These are phyloP conservation scores for Leptonema lineaticorne DNA, from an alignment of 1,140 invertebrate species.

Conservation along the genomic window DNA sequence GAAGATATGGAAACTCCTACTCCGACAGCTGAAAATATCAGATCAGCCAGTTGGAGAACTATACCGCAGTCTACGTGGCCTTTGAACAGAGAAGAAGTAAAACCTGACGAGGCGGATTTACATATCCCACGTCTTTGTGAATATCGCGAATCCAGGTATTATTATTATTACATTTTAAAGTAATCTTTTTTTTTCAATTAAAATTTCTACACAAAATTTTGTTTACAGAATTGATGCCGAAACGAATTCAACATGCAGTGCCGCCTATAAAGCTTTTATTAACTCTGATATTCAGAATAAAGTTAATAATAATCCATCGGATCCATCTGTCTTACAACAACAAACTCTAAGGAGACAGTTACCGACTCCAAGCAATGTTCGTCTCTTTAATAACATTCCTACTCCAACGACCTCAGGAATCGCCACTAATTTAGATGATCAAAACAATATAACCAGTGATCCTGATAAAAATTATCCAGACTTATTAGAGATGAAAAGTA, in stretches of 20 bases:
- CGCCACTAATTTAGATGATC: slow-evolving; percentile 52
- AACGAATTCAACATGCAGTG: slow-evolving; percentile 50
- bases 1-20: slow-evolving; percentile 50
- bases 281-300: slow-evolving; percentile 53
- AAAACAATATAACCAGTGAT: slow-evolving; percentile 59
- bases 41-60: slow-evolving; percentile 43
- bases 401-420: slow-evolving; percentile 44
- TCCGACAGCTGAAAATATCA: slow-evolving; percentile 47
- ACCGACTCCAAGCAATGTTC: slow-evolving; percentile 50
- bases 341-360: slow-evolving; percentile 17
- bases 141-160: slow-evolving; percentile 52
- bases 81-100: slow-evolving; percentile 27
- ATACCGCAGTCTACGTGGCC: slow-evolving; percentile 28
- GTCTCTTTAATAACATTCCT: slow-evolving; percentile 50
- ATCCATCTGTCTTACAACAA: slow-evolving; percentile 29
- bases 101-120: slow-evolving; percentile 47
- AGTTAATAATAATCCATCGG: slow-evolving; percentile 48
- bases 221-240: slow-evolving; percentile 49
- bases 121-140: slow-evolving; percentile 61
- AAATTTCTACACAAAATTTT: slow-evolving; percentile 1
- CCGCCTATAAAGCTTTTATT: slow-evolving; percentile 49
- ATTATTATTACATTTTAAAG: background rate
- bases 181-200: background rate
- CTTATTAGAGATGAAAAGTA: slow-evolving; percentile 64
- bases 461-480: slow-evolving; percentile 68